Evolutionary conservation across 2,113 vertebrate genomes (phyloP), one percentile per base, ranked within the genome.

Genomic region (Sclerurus mexicanus): DNA sequence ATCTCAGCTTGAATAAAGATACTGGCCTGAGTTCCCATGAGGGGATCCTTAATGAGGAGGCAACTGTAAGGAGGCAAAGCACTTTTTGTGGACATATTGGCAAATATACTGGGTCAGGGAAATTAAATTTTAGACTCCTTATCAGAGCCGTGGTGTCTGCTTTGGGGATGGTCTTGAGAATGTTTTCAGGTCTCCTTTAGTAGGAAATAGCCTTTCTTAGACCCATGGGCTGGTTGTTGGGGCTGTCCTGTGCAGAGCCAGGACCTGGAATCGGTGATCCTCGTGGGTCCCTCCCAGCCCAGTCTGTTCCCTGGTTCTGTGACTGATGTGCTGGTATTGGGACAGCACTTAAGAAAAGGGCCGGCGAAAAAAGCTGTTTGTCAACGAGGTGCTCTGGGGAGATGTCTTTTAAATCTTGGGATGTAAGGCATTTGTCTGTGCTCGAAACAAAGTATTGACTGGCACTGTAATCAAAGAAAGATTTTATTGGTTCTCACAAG

Each of bases 401-500:
- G 30, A 77, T 63, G 22, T 62, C 19, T 95, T 80, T 86, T 81
- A 63, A 92, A 74, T 84, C 66, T 93, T 66, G 39, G 68, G 33
- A 30, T 93, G 92, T 86, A 88, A 73, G 68, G 81, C 67, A 20
- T 62, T 92, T 92, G 71, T 39, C 62, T 89, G 46, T 17, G 24
- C 72, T 93, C 0, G 3, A 89, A 91, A 82, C 24, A 4, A 82
- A 87, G 12, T 82, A 96, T 96, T 87, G 87, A 95, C 87, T 82
- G 56, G 47, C 25, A 12, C 24, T 82, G 9, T 82, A 94, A 85
- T 91, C 71, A 87, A 87, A 82, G 52, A 95, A 78, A 59, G 87
- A 68, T 91, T 91, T 84, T 95, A 91, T 87, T 8, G 71, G 84
- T 92, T 95, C 87, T 89, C 85, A 89, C 84, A 85, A 89, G 60